phyloP scores from a whole-genome alignment of 2,888 invertebrate species.

The Atrina japonica region DNA sequence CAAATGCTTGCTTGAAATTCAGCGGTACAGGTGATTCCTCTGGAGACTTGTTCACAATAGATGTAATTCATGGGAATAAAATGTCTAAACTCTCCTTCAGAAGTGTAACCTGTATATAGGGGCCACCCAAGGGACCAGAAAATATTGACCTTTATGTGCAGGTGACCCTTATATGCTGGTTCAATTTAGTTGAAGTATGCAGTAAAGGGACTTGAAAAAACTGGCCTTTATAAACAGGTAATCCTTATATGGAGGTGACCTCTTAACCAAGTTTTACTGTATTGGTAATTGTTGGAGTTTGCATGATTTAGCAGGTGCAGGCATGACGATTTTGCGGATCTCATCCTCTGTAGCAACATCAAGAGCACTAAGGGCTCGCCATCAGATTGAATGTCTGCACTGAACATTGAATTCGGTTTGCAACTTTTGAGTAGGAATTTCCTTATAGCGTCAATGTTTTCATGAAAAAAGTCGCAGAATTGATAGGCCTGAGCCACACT shows the following conservation, averaged over 20 bases:
- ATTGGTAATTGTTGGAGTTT: slow-evolving; percentile 21
- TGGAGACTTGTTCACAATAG: slow-evolving; percentile 9
- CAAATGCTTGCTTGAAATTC: slow-evolving; percentile 19
- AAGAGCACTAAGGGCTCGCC: background rate
- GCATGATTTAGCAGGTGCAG: slow-evolving; percentile 12
- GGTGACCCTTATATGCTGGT: too few species aligned
- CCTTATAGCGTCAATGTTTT: slow-evolving; percentile 18
- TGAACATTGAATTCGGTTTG: background rate
- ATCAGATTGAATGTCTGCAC: slow-evolving; percentile 2
- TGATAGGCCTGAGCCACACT: background rate
- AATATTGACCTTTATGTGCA: too few species aligned
- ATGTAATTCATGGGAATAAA: background rate
- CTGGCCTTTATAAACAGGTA: too few species aligned
- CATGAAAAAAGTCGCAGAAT: slow-evolving; percentile 7
- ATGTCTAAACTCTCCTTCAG: slow-evolving; percentile 16
- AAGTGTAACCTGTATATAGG: too few species aligned
- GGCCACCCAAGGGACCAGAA: too few species aligned
- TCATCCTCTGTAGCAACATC: slow-evolving; percentile 11
- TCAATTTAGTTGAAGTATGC: too few species aligned
- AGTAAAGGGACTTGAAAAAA: too few species aligned
- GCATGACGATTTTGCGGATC: slow-evolving; percentile 5
- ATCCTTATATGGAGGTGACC: too few species aligned
- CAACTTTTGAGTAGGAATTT: background rate
- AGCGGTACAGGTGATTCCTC: slow-evolving; percentile 2
- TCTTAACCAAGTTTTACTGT: too few species aligned